phyloP scores from a whole-genome alignment of 2,113 vertebrate species.

The Deroptyus accipitrinus region DNA sequence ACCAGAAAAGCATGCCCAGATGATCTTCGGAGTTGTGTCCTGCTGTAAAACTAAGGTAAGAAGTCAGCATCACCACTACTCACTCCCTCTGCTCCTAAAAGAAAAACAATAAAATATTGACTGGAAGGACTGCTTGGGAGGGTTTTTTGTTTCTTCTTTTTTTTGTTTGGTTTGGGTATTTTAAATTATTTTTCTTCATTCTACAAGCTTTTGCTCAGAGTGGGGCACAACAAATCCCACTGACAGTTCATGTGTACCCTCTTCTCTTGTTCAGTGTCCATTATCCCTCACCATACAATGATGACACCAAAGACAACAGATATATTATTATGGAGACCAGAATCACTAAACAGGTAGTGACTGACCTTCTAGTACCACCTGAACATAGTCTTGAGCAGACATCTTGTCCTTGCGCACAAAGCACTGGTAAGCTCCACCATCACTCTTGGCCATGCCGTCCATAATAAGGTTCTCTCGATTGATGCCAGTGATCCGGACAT shows the following conservation, averaged over 20 bases:
- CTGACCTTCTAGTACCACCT: conserved; percentile 96
- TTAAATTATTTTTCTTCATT: neutral
- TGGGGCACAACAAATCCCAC: neutral
- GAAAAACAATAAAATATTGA: neutral
- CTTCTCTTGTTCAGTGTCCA: neutral
- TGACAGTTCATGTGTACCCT: neutral
- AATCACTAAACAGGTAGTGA: neutral
- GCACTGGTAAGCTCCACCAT: conserved; percentile 96
- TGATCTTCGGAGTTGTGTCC: neutral
- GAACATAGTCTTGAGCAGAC: conserved; percentile 96
- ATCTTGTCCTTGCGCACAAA: conserved; percentile 93
- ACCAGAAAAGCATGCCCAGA: neutral
- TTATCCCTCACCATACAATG: neutral
- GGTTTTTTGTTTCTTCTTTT: neutral
- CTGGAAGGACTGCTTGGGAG: neutral
- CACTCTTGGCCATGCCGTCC: conserved; percentile 97
- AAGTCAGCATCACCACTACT: neutral
- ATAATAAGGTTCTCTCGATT: conserved; percentile 93
- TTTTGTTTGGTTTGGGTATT: neutral
- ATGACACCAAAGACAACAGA: accelerated
- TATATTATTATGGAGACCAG: neutral
- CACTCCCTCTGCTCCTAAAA: neutral
- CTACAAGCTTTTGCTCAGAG: neutral
- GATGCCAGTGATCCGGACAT: conserved; percentile 87
- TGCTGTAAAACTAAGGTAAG: neutral